Evolutionary conservation across 2,113 vertebrate species (phyloP).

Genomic region (Ailurus styani): DNA sequence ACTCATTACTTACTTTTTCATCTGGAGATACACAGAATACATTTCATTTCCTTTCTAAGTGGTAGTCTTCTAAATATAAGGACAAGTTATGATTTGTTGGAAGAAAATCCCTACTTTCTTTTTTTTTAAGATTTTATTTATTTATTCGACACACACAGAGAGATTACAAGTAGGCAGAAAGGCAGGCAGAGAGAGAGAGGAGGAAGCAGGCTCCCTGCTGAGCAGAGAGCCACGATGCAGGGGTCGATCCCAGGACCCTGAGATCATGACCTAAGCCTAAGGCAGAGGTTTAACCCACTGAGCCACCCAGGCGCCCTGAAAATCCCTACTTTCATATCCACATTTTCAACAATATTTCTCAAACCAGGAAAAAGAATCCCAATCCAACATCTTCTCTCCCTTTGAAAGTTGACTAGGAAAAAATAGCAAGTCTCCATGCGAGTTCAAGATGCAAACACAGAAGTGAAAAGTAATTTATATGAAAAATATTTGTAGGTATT

Average conservation of each 20-base stretch:
- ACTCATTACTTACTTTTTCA: not conserved
- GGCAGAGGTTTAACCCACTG: too few relatives aligned
- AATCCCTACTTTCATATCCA: not conserved
- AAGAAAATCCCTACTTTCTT: not conserved
- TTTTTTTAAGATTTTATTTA: too few relatives aligned
- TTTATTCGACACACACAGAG: too few relatives aligned
- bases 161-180: too few relatives aligned
- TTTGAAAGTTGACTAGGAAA: not conserved
- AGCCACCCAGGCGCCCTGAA: too few relatives aligned
- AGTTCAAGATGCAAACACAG: not conserved
- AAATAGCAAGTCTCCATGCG: not conserved
- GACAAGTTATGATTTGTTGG: not conserved
- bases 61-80: not conserved
- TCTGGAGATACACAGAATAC: not conserved
- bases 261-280: too few relatives aligned
- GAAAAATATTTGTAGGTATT: not conserved
- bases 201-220: too few relatives aligned
- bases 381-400: not conserved
- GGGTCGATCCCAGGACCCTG: too few relatives aligned
- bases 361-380: not conserved
- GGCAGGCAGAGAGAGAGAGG: too few relatives aligned
- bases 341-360: not conserved
- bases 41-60: not conserved
- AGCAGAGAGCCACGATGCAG: too few relatives aligned
- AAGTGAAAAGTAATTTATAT: not conserved